Evolutionary conservation across 2,888 invertebrate species (phyloP), one percentile per base, ranked within the genome.

Genomic region (Rhogogaster chlorosoma): DNA sequence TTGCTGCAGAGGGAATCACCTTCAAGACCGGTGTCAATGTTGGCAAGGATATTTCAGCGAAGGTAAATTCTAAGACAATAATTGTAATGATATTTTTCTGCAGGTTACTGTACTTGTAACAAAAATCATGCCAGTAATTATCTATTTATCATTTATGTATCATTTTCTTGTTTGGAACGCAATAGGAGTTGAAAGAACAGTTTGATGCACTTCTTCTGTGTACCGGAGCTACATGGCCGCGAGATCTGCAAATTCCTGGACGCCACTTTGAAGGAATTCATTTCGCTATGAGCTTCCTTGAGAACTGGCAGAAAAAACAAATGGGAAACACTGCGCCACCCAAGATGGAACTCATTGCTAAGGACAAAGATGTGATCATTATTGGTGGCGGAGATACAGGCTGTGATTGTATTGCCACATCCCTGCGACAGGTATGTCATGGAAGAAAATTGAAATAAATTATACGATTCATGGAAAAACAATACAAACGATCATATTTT

Each of bases 391-490:
- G 97, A 80, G 98, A 98, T 93, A 98, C 98, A 3, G 97, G 97
- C 73, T 99, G 99, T 93, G 99, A 99, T 95, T 99, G 99, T 93
- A 99, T 99, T 93, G 99, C 98, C 26, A 99, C 99, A 0, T 98
- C 99, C 0, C 95, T 99, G 86, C 96, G 99, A 92, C 95, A 96
- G 93, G 95, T 95, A 88, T 87, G 89, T 49, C 29, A 32, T 12
- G 2, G n/a, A 80, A 18, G 22, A 85, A 36, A 75, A 1, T 10
- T 53, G 10, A 75, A 45, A 45, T 26, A 10, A 29, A 75, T 75
- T 9, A 38, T n/a, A 36, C 15, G 7, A 26, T 61, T 70, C 10
- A 84, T 26, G 29, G 26, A 80, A 6, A 57, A 26, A 80, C n/a
- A 61, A 36, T 61, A 38, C 5, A 32, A 53, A 36, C 22, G 0